Percentiles rank a stretch among this genome's conserved stretches.
These are phyloP conservation scores for Endotricha flammealis DNA, from an alignment of 2,888 invertebrate genomes.

Conservation along the genomic window DNA sequence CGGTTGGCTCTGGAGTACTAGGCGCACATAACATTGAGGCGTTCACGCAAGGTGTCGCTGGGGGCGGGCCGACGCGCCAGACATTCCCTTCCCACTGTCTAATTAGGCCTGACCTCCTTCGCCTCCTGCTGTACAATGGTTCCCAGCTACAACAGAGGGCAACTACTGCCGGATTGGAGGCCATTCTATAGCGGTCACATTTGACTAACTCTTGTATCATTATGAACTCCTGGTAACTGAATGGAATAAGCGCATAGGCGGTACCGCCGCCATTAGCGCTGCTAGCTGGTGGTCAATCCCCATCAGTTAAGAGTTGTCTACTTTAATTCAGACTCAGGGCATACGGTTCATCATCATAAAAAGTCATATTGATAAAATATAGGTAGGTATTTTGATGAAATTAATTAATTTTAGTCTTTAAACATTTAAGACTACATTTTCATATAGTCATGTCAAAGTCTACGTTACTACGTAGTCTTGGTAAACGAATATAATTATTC, in stretches of 20 bases:
- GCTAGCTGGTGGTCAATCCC: not conserved
- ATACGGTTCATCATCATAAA: too few relatives aligned
- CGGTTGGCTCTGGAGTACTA: conserved; percentile 50
- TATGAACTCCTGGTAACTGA: conserved; percentile 57
- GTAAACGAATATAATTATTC: too few relatives aligned
- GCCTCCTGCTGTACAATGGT: conserved; percentile 37
- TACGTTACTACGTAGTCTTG: too few relatives aligned
- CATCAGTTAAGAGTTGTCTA: too few relatives aligned
- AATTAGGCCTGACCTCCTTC: conserved; percentile 58
- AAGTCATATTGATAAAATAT: too few relatives aligned
- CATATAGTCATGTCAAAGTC: too few relatives aligned
- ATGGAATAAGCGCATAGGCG: conserved; percentile 32
- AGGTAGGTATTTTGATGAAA: too few relatives aligned
- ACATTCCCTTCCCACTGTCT: conserved; percentile 66
- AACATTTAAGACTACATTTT: too few relatives aligned
- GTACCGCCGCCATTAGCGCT: conserved; percentile 24
- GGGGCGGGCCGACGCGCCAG: conserved; percentile 68
- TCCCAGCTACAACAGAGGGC: conserved; percentile 35
- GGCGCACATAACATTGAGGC: conserved; percentile 68
- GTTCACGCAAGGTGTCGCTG: conserved; percentile 59
- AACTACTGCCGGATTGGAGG: conserved; percentile 34
- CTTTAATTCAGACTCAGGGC: too few relatives aligned
- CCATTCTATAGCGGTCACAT: conserved; percentile 41
- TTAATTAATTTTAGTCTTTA: too few relatives aligned
- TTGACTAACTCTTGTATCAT: conserved; percentile 39